Evolutionary conservation across 2,888 invertebrate genomes (phyloP).

Genomic region (Mylabris sibirica): DNA sequence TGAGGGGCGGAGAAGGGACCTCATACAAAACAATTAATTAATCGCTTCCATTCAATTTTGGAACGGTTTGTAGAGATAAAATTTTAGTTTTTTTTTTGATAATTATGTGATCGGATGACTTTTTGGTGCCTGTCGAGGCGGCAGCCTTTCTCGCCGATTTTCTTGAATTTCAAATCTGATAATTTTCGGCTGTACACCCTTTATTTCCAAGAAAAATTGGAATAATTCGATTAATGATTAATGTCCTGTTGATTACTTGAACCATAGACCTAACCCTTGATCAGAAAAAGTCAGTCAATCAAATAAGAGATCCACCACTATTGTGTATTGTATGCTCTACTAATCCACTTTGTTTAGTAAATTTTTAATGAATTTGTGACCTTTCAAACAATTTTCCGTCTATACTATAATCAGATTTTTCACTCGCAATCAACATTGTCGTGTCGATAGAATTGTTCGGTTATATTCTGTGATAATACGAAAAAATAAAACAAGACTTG

Average conservation of each 20-base stretch:
- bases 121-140: too few species aligned
- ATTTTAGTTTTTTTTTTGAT: too few species aligned
- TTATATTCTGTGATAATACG: too few species aligned
- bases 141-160: too few species aligned
- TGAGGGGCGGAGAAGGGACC: too few species aligned
- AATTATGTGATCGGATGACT: too few species aligned
- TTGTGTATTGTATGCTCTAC: conserved; percentile 19
- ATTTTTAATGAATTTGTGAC: conserved; percentile 42
- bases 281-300: conserved; percentile 37
- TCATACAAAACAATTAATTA: too few species aligned
- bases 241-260: neutral
- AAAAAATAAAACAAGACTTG: conserved; percentile 4
- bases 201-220: neutral
- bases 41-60: too few species aligned
- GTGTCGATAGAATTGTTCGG: too few species aligned
- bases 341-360: conserved; percentile 35
- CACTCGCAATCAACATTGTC: neutral
- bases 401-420: conserved; percentile 7
- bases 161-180: too few species aligned
- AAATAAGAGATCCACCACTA: conserved; percentile 15
- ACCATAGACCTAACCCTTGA: conserved; percentile 29
- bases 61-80: too few species aligned
- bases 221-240: neutral
- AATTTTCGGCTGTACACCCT: too few species aligned
- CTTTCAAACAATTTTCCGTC: conserved; percentile 32